These are phyloP conservation scores for Saguinus oedipus DNA, from an alignment of 2,797 vertebrate genomes.

Conservation along the genomic window DNA sequence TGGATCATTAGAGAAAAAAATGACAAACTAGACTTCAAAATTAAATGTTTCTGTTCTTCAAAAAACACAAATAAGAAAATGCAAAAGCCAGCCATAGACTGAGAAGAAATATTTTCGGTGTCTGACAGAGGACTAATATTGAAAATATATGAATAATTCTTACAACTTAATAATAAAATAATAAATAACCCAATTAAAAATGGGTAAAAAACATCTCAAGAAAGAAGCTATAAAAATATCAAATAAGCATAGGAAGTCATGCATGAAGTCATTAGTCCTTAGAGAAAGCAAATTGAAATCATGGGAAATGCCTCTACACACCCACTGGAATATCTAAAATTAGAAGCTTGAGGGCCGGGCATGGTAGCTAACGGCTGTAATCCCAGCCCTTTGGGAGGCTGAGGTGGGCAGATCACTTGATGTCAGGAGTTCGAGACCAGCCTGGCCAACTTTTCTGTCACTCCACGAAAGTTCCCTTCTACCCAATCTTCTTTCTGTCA, in stretches of 20 bases:
- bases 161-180: neutral
- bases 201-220: neutral
- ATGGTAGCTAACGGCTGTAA: neutral
- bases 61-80: neutral
- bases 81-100: neutral
- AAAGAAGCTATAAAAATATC: neutral
- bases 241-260: neutral
- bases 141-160: neutral
- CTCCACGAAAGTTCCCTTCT: no score
- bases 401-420: fast-evolving
- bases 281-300: neutral
- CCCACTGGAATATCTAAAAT: neutral
- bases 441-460: neutral
- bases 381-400: neutral
- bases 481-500: no score
- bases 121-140: neutral
- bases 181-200: neutral
- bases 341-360: neutral
- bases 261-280: neutral
- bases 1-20: neutral
- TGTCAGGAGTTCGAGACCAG: neutral
- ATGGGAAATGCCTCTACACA: neutral
- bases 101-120: neutral
- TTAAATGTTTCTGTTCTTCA: neutral
- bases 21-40: neutral